phyloP scores from a whole-genome alignment of 1,140 invertebrate genomes.

The Phymastichus coffea region DNA sequence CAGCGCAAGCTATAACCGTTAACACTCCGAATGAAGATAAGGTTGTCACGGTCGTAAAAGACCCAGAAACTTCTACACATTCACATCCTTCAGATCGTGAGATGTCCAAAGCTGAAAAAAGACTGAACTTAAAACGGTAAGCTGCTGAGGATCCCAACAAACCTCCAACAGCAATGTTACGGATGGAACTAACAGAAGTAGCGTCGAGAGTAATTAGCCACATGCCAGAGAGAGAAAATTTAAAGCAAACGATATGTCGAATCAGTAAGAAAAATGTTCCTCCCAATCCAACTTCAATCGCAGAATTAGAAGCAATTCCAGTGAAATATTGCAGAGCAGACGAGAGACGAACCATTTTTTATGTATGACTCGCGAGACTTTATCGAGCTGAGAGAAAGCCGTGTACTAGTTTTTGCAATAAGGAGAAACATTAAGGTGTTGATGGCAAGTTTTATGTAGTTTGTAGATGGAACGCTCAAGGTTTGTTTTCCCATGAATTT shows the following conservation, averaged over 20 bases:
- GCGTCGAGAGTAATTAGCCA: background rate
- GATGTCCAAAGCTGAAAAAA: background rate
- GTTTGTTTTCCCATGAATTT: no score
- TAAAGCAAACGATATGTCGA: constrained; percentile 2
- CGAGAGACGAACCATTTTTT: background rate
- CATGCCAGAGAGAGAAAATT: background rate
- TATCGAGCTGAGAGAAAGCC: background rate
- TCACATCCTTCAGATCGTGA: background rate
- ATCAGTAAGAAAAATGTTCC: background rate
- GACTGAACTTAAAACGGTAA: background rate
- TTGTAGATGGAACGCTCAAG: background rate
- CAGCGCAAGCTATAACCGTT: no score
- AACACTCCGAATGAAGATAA: no score
- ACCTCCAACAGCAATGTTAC: background rate
- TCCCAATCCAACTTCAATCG: background rate
- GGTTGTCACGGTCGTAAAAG: no score
- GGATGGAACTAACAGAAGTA: background rate
- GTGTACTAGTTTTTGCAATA: background rate
- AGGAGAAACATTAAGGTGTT: background rate
- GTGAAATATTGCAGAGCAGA: background rate
- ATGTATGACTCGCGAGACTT: background rate
- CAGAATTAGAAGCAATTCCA: background rate
- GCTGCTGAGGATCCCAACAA: background rate
- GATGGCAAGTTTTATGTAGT: background rate
- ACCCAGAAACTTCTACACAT: no score